Evolutionary conservation across 2,888 invertebrate genomes (phyloP).

Genomic region (Palloptera scutellata): DNA sequence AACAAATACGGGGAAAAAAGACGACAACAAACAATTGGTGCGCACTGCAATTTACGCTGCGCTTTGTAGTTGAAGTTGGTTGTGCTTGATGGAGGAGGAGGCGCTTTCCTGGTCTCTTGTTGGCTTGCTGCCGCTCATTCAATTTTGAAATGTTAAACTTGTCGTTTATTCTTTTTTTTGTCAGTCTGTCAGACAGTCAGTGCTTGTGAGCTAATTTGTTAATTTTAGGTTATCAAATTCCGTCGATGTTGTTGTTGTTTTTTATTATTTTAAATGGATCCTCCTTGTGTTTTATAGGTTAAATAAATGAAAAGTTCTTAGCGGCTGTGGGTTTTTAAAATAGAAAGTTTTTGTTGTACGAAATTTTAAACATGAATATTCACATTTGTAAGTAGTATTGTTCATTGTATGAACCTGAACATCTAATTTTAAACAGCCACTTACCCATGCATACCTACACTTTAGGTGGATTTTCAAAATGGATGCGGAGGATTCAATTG

Average conservation of each 20-base stretch:
- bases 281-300: no score
- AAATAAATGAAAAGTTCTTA: no score
- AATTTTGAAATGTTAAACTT: not conserved
- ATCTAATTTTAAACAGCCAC: no score
- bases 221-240: slow-evolving; percentile 43
- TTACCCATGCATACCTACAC: no score
- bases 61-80: no score
- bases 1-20: not conserved
- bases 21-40: not conserved
- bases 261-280: not conserved
- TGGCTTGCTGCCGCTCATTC: not conserved
- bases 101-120: no score
- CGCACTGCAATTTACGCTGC: not conserved
- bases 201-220: slow-evolving; percentile 39
- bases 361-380: no score
- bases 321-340: not conserved
- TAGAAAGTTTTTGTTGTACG: not conserved
- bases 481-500: no score
- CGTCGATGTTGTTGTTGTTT: slow-evolving; percentile 30
- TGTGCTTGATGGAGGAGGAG: no score
- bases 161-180: not conserved
- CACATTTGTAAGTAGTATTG: no score
- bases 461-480: no score
- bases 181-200: slow-evolving; percentile 3
- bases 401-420: no score